Evolutionary conservation across 2,797 vertebrate species (phyloP), one percentile per base, ranked within the genome.

Genomic region (Alexandromys oeconomus): DNA sequence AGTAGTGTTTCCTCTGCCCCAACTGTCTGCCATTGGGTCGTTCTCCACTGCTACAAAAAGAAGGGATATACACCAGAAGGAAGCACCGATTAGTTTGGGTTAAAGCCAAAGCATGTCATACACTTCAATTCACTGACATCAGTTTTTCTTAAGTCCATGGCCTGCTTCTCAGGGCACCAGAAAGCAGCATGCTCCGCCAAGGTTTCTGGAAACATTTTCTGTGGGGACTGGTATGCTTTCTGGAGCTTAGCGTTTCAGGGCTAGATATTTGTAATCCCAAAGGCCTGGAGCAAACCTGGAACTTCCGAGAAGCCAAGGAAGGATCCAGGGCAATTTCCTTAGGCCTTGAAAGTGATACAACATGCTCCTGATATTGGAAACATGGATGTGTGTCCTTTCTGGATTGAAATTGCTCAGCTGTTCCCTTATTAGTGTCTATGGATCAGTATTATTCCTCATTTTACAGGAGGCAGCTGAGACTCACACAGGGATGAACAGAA

Each of bases 381-480:
- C 78, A 31, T 1, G 12, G 37, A 4, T 5, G 4, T 40, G 5
- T 34, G 46, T 48, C 43, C 79, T 79, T 51, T 21, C 29, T 79
- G 27, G n/a, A 78, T 27, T 67, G 93, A 92, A 81, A 88, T 76
- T 65, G 57, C 31, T 6, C 74, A 54, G 6, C 27, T 96, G 69
- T 71, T 96, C n/a, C 65, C 86, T 81, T 80, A 25, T 54, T n/a
- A 71, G 27, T n/a, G n/a, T 78, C 89, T 74, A 65, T 87, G 91
- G 71, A 29, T 82, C 96, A 93, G 92, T 93, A 76, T 93, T 96
- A 96, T 57, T 69, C 71, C n/a, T 88, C 69, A 57, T 91, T 81
- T 82, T 80, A 54, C 10, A 48, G 73, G 92, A 80, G 63, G 88
- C 43, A 76, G 59, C 80, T 43, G 81, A 96, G 74, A 67, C 74